These are phyloP conservation scores for Lepidocolaptes lacrymiger DNA, from an alignment of 2,797 vertebrate species.

Conservation along the genomic window DNA sequence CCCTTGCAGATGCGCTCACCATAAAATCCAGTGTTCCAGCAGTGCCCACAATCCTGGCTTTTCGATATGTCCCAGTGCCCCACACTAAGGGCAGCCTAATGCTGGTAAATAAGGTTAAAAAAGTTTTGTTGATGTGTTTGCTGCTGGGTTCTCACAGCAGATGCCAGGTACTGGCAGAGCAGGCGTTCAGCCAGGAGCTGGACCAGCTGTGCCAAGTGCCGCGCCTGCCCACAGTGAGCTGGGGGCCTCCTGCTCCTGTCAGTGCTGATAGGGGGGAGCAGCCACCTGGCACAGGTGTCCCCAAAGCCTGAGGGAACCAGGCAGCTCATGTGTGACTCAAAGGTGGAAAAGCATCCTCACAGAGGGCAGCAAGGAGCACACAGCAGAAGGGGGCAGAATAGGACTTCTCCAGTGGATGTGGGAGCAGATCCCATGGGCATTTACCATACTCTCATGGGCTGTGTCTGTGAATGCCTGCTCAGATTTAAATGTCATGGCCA, in stretches of 20 bases:
- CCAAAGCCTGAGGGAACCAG: neutral
- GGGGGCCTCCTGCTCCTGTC: neutral
- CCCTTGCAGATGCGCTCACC: neutral
- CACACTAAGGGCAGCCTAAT: neutral
- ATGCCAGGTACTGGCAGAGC: accelerated
- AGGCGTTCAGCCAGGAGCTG: accelerated
- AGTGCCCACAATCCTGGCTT: neutral
- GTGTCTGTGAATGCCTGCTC: neutral
- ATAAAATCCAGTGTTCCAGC: neutral
- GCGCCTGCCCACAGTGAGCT: neutral
- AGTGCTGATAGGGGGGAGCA: neutral
- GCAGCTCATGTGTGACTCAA: neutral
- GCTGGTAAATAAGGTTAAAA: neutral
- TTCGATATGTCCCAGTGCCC: neutral
- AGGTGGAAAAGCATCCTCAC: neutral
- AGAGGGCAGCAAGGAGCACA: accelerated
- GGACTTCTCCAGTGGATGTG: neutral
- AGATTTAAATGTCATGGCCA: neutral
- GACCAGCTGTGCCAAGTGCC: neutral
- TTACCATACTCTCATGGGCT: accelerated
- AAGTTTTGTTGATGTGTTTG: neutral
- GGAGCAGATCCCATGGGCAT: neutral
- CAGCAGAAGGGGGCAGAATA: neutral
- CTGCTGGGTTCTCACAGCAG: neutral
- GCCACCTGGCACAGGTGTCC: neutral